phyloP scores from a whole-genome alignment of 2,113 vertebrate genomes.

The Sorex fumeus region DNA sequence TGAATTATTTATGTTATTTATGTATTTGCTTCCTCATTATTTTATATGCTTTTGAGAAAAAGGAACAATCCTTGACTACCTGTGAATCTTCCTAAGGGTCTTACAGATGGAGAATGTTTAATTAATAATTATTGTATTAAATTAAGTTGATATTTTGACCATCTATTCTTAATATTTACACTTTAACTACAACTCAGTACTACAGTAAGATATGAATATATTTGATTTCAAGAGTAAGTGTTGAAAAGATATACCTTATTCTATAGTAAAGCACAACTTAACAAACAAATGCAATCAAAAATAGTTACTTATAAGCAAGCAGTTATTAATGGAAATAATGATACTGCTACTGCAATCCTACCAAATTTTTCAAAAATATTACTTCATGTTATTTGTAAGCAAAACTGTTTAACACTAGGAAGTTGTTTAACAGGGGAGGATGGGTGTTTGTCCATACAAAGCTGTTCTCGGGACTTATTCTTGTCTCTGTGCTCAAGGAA shows the following conservation, averaged over 20 bases:
- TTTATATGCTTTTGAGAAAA: neutral
- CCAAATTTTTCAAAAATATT: no score
- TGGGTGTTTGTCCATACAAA: no score
- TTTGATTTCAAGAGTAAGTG: neutral
- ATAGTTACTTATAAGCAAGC: no score
- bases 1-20: neutral
- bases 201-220: neutral
- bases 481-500: no score
- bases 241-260: neutral
- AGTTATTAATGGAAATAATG: no score
- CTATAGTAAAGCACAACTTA: neutral
- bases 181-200: neutral
- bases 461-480: no score
- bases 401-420: no score
- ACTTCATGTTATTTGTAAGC: no score
- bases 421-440: no score
- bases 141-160: constrained; percentile 30
- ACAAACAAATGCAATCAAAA: no score
- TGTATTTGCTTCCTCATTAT: neutral
- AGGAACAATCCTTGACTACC: neutral
- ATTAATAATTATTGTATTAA: constrained; percentile 23
- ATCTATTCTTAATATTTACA: neutral
- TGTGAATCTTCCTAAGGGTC: neutral
- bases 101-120: neutral
- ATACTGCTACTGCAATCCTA: no score